Percentiles rank a stretch among this genome's conserved stretches.
These are phyloP conservation scores for Popillia japonica DNA, from an alignment of 1,140 invertebrate species.

Conservation along the genomic window DNA sequence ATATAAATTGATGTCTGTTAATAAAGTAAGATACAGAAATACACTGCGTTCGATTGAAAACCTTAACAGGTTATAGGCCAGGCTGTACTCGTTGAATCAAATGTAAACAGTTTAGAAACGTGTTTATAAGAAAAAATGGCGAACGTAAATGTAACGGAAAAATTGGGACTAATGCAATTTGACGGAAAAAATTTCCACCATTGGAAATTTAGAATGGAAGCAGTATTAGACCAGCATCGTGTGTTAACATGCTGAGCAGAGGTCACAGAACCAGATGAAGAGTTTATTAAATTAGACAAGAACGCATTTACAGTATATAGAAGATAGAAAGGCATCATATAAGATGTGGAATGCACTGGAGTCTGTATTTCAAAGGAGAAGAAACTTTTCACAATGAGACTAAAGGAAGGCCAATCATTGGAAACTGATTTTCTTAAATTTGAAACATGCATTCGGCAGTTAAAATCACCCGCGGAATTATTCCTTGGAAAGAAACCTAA, in stretches of 20 bases:
- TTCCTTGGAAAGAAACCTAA: slow-evolving; percentile 51
- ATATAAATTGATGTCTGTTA: no score
- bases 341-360: slow-evolving; percentile 15
- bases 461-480: slow-evolving; percentile 50
- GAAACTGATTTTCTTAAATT: no score
- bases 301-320: slow-evolving; percentile 11
- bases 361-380: not conserved
- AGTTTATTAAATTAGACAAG: slow-evolving; percentile 26
- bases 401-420: no score
- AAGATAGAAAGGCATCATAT: not conserved
- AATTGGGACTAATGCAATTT: slow-evolving; percentile 7
- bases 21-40: no score
- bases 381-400: not conserved
- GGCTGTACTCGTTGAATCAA: not conserved
- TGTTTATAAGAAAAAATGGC: not conserved
- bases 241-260: not conserved
- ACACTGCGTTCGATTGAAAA: no score
- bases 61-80: slow-evolving; percentile 27
- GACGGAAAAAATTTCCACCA: slow-evolving; percentile 28
- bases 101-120: no score
- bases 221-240: not conserved
- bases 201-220: slow-evolving; percentile 36
- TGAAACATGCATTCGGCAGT: no score
- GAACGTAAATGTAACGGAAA: not conserved
- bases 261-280: not conserved